Evolutionary conservation across 2,888 invertebrate genomes (phyloP), one percentile per base, ranked within the genome.

Genomic region (Geotrupes spiniger): DNA sequence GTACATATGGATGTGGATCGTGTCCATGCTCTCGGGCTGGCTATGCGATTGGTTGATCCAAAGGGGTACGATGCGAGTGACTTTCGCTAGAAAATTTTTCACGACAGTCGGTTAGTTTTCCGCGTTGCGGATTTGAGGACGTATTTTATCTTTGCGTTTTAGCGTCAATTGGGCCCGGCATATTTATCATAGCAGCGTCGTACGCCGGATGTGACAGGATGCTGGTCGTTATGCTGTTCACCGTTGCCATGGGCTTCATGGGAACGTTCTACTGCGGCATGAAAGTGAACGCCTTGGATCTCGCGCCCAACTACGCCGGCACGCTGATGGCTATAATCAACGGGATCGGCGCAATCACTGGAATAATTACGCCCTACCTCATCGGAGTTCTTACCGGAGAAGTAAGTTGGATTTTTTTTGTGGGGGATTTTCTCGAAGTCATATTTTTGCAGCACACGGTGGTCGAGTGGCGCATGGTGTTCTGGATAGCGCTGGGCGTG

Each of bases 401-500:
- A 69, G 80, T 48, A 42, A 43, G 43, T 38, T 14, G n/a, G 9
- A 33, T 14, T 4, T 21, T 21, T 21, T 21, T 21, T 21, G 3
- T 4, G 3, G 4, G 6, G 4, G 6, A 21, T 21, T 21, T 21
- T 21, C 3, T 21, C 3, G 6, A 21, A 21, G 21, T 21, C 3
- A n/a, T 4, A 21, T 25, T 11, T 52, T 73, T 73, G n/a, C 71
- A 80, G 81, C 76, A 80, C 14, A 74, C 78, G 1, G 62, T 84
- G 4, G 66, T 70, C 26, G 81, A 87, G 72, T 89, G 89, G 89
- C 76, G 83, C 11, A 58, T 78, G 0, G 87, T 88, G 0, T 89
- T 89, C 67, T 87, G 87, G 84, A 81, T 89, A 15, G 83, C 86
- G 38, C 74, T 85, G 1, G 80, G 64, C 0, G 77, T 88, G 2